phyloP scores from a whole-genome alignment of 2,888 invertebrate genomes.

The Drosophila stalkeri region DNA sequence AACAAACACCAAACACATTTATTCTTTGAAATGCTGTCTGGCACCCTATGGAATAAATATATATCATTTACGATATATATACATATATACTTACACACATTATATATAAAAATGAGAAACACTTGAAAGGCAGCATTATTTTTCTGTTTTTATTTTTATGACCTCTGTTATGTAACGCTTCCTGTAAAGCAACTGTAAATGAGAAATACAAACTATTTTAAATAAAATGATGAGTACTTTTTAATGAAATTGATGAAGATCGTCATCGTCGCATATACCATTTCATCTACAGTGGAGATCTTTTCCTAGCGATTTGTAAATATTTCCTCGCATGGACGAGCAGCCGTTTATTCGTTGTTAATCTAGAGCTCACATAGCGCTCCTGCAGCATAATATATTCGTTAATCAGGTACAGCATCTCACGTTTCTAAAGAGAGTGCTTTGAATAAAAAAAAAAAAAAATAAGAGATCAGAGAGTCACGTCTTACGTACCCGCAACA shows the following conservation, averaged over 20 bases:
- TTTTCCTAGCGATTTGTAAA: not conserved
- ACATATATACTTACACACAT: slow-evolving; percentile 3
- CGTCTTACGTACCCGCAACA: slow-evolving; percentile 30
- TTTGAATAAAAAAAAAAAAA: not conserved
- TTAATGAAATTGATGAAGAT: not conserved
- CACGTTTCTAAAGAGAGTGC: slow-evolving; percentile 27
- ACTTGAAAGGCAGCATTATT: slow-evolving; percentile 33
- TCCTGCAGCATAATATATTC: slow-evolving; percentile 40
- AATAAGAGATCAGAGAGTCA: not conserved
- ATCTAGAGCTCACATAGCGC: slow-evolving; percentile 18
- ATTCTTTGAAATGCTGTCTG: slow-evolving; percentile 40
- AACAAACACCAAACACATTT: slow-evolving; percentile 18
- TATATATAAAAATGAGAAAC: slow-evolving; percentile 11
- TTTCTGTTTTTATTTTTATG: slow-evolving; percentile 37
- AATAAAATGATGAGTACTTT: slow-evolving; percentile 55
- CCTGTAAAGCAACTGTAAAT: slow-evolving; percentile 65
- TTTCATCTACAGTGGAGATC: not conserved
- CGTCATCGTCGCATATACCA: not conserved
- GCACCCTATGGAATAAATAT: slow-evolving; percentile 16
- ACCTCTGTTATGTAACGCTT: slow-evolving; percentile 35
- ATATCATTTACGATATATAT: slow-evolving; percentile 7
- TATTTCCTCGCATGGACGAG: slow-evolving; percentile 9
- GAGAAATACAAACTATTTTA: slow-evolving; percentile 73
- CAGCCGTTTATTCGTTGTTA: slow-evolving; percentile 21
- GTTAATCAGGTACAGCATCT: slow-evolving; percentile 26